These are phyloP conservation scores for Mus spretus DNA, from an alignment of 2,797 vertebrate species.

Conservation along the genomic window DNA sequence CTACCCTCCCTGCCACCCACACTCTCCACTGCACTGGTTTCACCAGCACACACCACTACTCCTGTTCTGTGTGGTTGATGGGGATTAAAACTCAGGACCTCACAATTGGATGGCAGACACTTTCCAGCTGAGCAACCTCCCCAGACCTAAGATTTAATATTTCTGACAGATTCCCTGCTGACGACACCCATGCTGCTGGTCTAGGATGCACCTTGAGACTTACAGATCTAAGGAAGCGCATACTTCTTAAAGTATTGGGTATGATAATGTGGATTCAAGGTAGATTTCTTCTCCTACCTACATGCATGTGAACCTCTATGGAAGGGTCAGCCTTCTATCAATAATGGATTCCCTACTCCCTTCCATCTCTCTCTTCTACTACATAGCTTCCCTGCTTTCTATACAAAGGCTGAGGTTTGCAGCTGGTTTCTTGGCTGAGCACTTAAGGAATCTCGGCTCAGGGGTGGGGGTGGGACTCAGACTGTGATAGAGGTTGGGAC, in stretches of 20 bases:
- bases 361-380: neutral
- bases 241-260: neutral
- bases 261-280: neutral
- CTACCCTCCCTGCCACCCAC: neutral
- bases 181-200: neutral
- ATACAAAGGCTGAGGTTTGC: neutral
- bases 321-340: neutral
- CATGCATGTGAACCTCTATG: conserved; percentile 5
- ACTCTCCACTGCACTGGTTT: neutral
- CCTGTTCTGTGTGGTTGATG: neutral
- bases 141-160: neutral
- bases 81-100: neutral
- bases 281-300: neutral
- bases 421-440: conserved; percentile 1
- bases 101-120: neutral
- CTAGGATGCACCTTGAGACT: neutral
- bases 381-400: conserved; percentile 21
- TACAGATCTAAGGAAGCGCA: neutral
- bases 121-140: neutral
- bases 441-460: conserved; percentile 24
- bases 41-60: neutral
- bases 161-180: neutral
- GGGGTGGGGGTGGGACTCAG: neutral
- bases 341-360: rapidly evolving
- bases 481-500: neutral